Evolutionary conservation across 2,888 invertebrate genomes (phyloP).

Genomic region (Meteorus colon): DNA sequence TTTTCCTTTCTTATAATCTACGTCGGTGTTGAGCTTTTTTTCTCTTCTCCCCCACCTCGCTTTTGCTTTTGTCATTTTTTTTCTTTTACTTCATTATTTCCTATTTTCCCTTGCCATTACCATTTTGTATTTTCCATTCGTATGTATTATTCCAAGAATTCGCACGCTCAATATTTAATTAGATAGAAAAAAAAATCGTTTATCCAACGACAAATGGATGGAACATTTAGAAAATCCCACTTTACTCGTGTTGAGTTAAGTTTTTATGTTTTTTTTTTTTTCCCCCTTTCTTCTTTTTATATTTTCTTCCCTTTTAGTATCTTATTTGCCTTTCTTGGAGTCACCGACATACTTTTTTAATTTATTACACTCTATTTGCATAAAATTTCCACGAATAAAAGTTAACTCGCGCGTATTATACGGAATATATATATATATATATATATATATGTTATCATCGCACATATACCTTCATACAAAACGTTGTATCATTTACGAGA

Average conservation of each 20-base stretch:
- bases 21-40: background rate
- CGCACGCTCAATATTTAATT: constrained; percentile 40
- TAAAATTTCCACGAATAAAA: constrained; percentile 17
- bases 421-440: no score
- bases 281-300: constrained; percentile 25
- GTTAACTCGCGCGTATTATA: background rate
- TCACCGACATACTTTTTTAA: constrained; percentile 13
- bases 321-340: constrained; percentile 30
- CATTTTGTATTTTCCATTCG: constrained; percentile 19
- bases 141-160: constrained; percentile 24
- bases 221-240: constrained; percentile 9
- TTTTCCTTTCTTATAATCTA: constrained; percentile 22
- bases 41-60: background rate
- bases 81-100: constrained; percentile 19
- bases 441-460: background rate
- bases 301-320: constrained; percentile 24
- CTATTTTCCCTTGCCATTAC: background rate
- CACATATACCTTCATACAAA: background rate
- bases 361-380: constrained; percentile 23
- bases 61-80: background rate
- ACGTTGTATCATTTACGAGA: background rate
- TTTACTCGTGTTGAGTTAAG: background rate
- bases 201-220: constrained; percentile 29
- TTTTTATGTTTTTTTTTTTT: constrained; percentile 19
- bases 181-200: constrained; percentile 2